Evolutionary conservation across 1,140 invertebrate species (phyloP).

Genomic region (Macrosteles quadrilineatus): DNA sequence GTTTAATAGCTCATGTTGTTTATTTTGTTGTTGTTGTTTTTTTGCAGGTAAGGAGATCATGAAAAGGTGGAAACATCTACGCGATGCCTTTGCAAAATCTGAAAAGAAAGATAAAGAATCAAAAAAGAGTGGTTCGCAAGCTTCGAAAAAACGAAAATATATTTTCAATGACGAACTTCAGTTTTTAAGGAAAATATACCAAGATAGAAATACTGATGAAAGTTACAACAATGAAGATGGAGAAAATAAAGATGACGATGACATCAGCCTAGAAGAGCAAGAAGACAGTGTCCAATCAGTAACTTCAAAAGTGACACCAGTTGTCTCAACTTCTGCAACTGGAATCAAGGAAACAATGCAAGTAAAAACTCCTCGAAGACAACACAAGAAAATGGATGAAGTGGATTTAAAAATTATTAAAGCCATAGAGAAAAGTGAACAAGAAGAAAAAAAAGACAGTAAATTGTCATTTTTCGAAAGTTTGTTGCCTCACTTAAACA

Average conservation of each 20-base stretch:
- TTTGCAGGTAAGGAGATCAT: slow-evolving; percentile 29
- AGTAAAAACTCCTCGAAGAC: background rate
- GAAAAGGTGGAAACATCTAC: slow-evolving; percentile 29
- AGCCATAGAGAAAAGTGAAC: background rate
- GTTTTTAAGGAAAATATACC: background rate
- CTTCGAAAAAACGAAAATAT: slow-evolving; percentile 8
- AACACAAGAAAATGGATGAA: slow-evolving; percentile 3
- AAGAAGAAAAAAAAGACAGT: background rate
- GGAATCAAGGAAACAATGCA: background rate
- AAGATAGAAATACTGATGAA: background rate
- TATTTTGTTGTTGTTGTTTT: slow-evolving; percentile 7
- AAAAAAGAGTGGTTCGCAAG: slow-evolving; percentile 15
- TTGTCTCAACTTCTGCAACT: background rate
- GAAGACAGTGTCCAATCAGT: background rate
- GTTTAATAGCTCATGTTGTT: no score
- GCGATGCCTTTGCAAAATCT: slow-evolving; percentile 30
- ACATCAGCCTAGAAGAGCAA: background rate
- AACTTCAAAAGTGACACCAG: background rate
- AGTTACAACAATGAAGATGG: background rate
- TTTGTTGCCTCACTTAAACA: background rate
- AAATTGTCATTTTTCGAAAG: background rate
- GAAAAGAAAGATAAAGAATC: slow-evolving; percentile 31
- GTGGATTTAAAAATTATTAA: background rate
- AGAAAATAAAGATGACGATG: background rate
- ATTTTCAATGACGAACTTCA: slow-evolving; percentile 18